Conservation (phyloP, 2,888 invertebrate species). For the Petrolisthes manimaculis region DNA sequence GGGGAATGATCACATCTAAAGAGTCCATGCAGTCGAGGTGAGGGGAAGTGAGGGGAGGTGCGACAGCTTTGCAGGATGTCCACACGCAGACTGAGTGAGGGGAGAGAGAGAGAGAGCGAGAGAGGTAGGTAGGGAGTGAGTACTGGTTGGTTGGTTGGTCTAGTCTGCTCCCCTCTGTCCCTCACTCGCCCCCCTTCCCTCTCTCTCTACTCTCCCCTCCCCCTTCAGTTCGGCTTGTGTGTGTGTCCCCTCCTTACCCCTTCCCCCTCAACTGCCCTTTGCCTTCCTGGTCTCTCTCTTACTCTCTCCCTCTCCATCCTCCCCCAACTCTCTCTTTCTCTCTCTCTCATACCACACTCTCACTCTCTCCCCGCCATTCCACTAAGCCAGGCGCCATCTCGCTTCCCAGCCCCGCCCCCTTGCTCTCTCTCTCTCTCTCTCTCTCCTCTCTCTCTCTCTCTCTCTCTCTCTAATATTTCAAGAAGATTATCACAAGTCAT, state of each 20-base stretch:
- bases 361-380: slow-evolving; percentile 9
- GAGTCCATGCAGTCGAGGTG: no score
- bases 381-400: slow-evolving; percentile 14
- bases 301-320: background rate
- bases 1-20: no score
- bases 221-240: background rate
- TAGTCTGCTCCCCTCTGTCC: background rate
- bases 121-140: no score
- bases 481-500: no score
- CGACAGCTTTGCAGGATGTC: background rate
- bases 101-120: background rate
- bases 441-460: background rate
- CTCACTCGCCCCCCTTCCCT: background rate
- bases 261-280: background rate
- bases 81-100: background rate
- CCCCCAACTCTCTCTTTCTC: background rate
- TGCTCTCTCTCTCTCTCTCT: background rate
- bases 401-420: slow-evolving; percentile 3
- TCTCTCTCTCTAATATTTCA: slow-evolving; percentile 13
- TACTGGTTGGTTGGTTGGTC: background rate
- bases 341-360: background rate
- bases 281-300: background rate
- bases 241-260: background rate
- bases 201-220: background rate
- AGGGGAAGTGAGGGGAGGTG: slow-evolving; percentile 12